Conservation (phyloP, 2,888 invertebrate genomes). For the Hydrotaea diabolus region DNA sequence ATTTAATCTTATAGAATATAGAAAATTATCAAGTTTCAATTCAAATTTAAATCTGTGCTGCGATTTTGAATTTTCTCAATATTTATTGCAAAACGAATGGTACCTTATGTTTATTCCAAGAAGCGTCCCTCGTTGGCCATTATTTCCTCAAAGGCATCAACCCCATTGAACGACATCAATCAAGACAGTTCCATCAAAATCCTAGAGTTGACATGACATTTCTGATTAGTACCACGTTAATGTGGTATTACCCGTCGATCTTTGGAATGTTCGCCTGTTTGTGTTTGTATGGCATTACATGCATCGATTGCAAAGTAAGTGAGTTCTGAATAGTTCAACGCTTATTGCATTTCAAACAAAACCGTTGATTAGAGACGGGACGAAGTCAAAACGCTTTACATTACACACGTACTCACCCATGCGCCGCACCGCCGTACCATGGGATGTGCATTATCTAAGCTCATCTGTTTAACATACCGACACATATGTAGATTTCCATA, state of each 20-base stretch:
- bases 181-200: too few relatives aligned
- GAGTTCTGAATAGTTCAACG: constrained; percentile 13
- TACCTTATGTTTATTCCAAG: too few relatives aligned
- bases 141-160: too few relatives aligned
- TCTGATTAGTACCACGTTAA: too few relatives aligned
- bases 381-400: not conserved
- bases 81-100: too few relatives aligned
- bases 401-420: not conserved
- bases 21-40: too few relatives aligned
- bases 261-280: not conserved
- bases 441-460: not conserved
- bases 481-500: not conserved
- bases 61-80: too few relatives aligned
- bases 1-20: too few relatives aligned
- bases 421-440: not conserved
- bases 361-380: not conserved
- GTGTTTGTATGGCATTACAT: not conserved
- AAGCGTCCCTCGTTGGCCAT: too few relatives aligned
- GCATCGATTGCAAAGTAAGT: not conserved
- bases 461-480: not conserved
- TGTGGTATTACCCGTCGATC: not conserved
- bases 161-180: too few relatives aligned
- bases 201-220: too few relatives aligned
- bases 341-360: constrained; percentile 36
- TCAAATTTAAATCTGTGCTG: too few relatives aligned